phyloP scores from a whole-genome alignment of 2,113 vertebrate species.

The Alligator mississippiensis region DNA sequence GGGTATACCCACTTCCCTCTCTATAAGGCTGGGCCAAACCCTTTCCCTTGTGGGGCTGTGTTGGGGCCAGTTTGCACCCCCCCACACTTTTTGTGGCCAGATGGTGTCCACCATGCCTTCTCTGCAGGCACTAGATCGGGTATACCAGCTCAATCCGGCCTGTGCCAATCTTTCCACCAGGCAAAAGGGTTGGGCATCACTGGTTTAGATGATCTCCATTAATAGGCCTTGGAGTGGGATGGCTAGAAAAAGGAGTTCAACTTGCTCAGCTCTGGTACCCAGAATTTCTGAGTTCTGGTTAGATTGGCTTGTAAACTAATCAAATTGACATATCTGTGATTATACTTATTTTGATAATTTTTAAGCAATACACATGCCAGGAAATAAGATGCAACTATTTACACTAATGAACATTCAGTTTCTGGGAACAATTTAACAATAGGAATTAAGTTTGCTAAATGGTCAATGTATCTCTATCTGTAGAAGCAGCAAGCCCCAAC shows the following conservation, averaged over 20 bases:
- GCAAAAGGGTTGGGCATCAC: neutral
- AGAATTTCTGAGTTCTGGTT: neutral
- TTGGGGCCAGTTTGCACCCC: too few relatives aligned
- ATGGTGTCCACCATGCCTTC: too few relatives aligned
- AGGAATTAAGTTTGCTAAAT: neutral
- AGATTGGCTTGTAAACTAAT: fast-evolving
- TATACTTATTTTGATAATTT: neutral
- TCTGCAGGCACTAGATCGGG: too few relatives aligned
- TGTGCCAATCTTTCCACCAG: too few relatives aligned
- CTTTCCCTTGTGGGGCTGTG: too few relatives aligned
- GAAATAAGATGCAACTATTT: neutral
- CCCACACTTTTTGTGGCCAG: too few relatives aligned
- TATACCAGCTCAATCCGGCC: too few relatives aligned
- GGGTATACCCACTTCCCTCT: too few relatives aligned
- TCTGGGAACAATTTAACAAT: neutral
- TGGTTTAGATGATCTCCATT: neutral
- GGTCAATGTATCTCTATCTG: too few relatives aligned
- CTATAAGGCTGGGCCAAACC: too few relatives aligned
- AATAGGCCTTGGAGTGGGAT: neutral
- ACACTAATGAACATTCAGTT: neutral
- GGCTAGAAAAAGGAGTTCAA: neutral
- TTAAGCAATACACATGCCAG: neutral
- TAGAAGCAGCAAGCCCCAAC: too few relatives aligned
- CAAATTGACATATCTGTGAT: neutral
- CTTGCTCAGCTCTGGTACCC: neutral